Evolutionary conservation across 2,888 invertebrate genomes (phyloP), one percentile per base, ranked within the genome.

Genomic region (Epiblema foenella): DNA sequence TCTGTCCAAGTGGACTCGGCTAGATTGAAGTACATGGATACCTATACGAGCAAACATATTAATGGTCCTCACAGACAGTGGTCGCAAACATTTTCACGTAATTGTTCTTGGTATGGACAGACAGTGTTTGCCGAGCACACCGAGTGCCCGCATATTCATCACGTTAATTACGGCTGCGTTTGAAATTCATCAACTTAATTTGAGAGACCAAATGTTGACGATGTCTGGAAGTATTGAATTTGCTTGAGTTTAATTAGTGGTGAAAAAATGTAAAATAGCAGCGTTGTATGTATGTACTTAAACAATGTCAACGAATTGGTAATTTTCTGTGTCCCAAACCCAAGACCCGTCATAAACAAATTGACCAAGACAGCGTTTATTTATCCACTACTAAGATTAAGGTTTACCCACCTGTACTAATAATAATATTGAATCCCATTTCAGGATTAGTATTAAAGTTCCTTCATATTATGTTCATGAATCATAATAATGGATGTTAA

Each of bases 71-170:
- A 57, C 56, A 70, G 70, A 66, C 70, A 70, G 70, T 70, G 70
- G 52, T 65, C 65, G 70, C 70, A 65, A 70, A 70, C 71, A 63
- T 67, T 68, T 72, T 64, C 68, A 63, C 68, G 42, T 60, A 72
- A 72, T 72, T 68, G 72, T 72, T 59, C 63, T 63, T 67, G 57
- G 72, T 72, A 68, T 72, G 68, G 72, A 68, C 68, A 29, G 58
- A 65, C 65, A 46, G 49, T 73, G 73, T 73, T 73, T 72, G 66
- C 52, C 66, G 52, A 29, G 57, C 68, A 65, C 73, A 74, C 74
- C 68, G 73, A 62, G 78, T 76, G 76, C 76, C 81, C 81, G 81
- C 84, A 85, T 87, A 87, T 87, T 87, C 84, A 88, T 88, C 85
- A 88, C 78, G 81, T 78, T 86, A 87, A 88, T 88, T 86, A 86